phyloP scores from a whole-genome alignment of 2,888 invertebrate species.

The Dioctria linearis region DNA sequence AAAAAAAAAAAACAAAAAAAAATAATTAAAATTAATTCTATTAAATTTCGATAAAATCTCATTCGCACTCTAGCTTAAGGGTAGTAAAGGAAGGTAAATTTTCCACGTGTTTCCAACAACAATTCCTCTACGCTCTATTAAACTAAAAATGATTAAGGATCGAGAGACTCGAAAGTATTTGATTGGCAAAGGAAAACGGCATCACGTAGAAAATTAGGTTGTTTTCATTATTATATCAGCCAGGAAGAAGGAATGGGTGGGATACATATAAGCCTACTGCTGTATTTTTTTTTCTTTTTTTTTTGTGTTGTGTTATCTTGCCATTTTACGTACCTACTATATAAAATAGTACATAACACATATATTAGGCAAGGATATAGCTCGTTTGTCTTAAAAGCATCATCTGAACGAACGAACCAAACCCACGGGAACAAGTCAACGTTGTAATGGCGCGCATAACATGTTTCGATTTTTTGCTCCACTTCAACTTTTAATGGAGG shows the following conservation, averaged over 20 bases:
- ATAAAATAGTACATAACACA: too few species aligned
- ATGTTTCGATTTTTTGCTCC: slow-evolving; percentile 24
- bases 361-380: slow-evolving; percentile 8
- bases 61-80: neutral
- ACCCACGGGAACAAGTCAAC: slow-evolving; percentile 4
- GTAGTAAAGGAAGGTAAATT: neutral
- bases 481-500: slow-evolving; percentile 25
- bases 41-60: too few species aligned
- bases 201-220: slow-evolving; percentile 19
- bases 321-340: too few species aligned
- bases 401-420: neutral
- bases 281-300: neutral
- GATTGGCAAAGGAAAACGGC: neutral
- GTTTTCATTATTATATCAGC: slow-evolving; percentile 1
- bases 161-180: neutral
- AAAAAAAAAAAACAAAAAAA: too few species aligned
- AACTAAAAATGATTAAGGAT: slow-evolving; percentile 13
- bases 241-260: neutral
- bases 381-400: slow-evolving; percentile 20
- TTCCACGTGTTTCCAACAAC: neutral
- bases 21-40: too few species aligned
- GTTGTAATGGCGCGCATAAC: neutral
- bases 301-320: too few species aligned
- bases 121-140: neutral
- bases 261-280: neutral